Evolutionary conservation across 2,113 vertebrate genomes (phyloP).

Genomic region (Antechinus stuartii): DNA sequence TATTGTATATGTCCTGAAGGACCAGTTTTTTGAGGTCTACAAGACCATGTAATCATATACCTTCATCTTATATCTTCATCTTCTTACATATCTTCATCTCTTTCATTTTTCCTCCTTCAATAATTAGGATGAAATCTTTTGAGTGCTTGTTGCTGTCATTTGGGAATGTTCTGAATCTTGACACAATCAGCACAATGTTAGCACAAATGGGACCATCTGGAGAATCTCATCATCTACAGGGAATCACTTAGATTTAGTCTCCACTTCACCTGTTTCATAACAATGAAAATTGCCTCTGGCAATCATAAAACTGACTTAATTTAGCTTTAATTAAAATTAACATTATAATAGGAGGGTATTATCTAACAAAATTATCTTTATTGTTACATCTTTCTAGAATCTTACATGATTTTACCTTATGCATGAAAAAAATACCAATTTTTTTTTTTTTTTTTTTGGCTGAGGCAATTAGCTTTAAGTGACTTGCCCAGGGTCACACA

Average conservation of each 20-base stretch:
- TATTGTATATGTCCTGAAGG: background rate
- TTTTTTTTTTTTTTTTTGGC: background rate
- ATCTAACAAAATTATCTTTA: background rate
- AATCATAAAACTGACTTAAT: no score
- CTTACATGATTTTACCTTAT: background rate
- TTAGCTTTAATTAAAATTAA: no score
- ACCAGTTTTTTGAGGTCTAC: background rate
- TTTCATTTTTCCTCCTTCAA: background rate
- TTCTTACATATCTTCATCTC: background rate
- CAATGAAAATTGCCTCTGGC: background rate
- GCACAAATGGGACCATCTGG: background rate
- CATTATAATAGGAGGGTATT: background rate
- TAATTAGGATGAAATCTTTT: background rate
- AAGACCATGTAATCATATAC: background rate
- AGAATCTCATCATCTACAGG: background rate
- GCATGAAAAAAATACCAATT: background rate
- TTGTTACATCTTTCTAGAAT: background rate
- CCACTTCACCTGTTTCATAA: background rate
- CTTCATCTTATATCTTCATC: background rate
- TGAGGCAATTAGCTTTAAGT: no score
- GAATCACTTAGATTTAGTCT: background rate
- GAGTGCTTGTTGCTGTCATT: background rate
- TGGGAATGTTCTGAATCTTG: background rate
- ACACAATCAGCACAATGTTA: background rate
- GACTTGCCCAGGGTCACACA: no score